phyloP scores from a whole-genome alignment of 2,113 vertebrate species.

The Lota lota region DNA sequence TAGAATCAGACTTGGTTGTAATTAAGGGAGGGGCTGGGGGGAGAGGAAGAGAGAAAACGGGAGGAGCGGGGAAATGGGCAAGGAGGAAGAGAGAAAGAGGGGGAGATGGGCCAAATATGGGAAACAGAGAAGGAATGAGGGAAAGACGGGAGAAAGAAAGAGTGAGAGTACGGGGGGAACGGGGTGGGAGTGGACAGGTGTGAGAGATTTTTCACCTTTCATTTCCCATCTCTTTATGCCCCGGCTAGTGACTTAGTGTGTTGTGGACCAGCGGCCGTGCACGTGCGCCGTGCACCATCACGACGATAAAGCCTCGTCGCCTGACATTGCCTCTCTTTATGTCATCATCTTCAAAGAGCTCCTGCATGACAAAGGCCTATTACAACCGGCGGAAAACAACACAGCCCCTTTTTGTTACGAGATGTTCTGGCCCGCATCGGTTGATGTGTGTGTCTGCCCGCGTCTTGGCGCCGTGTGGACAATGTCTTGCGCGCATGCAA shows the following conservation, averaged over 20 bases:
- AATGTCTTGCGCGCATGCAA: background rate
- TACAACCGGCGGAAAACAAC: slow-evolving; percentile 42
- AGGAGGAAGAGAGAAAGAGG: slow-evolving; percentile 8
- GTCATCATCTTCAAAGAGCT: slow-evolving; percentile 30
- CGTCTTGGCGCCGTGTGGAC: slow-evolving; percentile 16
- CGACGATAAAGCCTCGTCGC: too few species aligned
- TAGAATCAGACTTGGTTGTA: slow-evolving; percentile 61
- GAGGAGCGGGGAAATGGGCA: background rate
- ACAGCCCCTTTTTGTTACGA: slow-evolving; percentile 23
- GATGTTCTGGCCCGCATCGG: slow-evolving; percentile 47
- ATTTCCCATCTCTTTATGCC: too few species aligned
- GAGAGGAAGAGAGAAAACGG: slow-evolving; percentile 11
- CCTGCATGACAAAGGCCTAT: slow-evolving; percentile 36
- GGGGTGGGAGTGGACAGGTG: slow-evolving; percentile 19
- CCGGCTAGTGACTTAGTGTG: background rate
- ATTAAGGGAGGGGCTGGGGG: too few species aligned
- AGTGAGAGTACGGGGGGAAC: slow-evolving; percentile 44
- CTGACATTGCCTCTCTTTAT: slow-evolving; percentile 35
- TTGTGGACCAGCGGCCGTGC: background rate
- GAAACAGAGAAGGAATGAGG: slow-evolving; percentile 29
- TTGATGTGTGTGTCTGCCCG: slow-evolving; percentile 45
- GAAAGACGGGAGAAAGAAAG: slow-evolving; percentile 21
- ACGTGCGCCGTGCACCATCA: too few species aligned
- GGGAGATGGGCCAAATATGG: slow-evolving; percentile 2
- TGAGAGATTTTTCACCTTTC: too few species aligned